Evolutionary conservation across 92 coral and sea anemone species (phyloP), one percentile per base, ranked within the genome.

Genomic region (Virgularia gustaviana): DNA sequence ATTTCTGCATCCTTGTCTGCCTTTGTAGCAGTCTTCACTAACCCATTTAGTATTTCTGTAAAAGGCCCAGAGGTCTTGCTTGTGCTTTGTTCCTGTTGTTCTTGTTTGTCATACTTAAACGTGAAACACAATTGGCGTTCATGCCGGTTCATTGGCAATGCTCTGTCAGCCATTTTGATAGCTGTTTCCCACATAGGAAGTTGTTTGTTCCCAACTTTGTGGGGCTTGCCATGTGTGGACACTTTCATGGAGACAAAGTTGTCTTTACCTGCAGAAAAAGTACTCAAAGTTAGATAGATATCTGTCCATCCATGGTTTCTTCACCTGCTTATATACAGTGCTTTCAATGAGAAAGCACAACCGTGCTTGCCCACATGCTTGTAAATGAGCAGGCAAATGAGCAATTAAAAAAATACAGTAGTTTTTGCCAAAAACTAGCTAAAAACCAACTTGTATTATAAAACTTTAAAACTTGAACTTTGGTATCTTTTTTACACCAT

Each of bases 41-140:
- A 24, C 7, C 29, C 58, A 52, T 65, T 37, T 35, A 42, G 15
- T 18, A 19, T 22, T 12, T 12, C 36, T 12, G 10, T 51, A 13
- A 47, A 13, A 0, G 28, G 25, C 4, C 36, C 61, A 60, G 27
- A 1, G 31, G 9, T 24, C 11, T 34, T 32, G 18, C 54, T 27
- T 19, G 38, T 3, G 0, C 2, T 49, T 9, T 24, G 10, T 15
- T 51, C 23, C 24, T 49, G 59, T 10, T 34, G 71, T 22, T 86
- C 83, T 22, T 77, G 72, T 47, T 80, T 85, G 75, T 84, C 91
- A 55, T 83, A 89, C 77, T 86, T 91, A 70, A 92, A 84, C 22
- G 96, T 89, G 77, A 89, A 92, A 60, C 90, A 89, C 49, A 89
- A 78, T 64, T 89, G 96, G 2, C 98, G 84, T 63, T 92, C 96